Evolutionary conservation across 2,888 invertebrate genomes (phyloP), one percentile per base, ranked within the genome.

Genomic region (Macrosoma leucophasiata): DNA sequence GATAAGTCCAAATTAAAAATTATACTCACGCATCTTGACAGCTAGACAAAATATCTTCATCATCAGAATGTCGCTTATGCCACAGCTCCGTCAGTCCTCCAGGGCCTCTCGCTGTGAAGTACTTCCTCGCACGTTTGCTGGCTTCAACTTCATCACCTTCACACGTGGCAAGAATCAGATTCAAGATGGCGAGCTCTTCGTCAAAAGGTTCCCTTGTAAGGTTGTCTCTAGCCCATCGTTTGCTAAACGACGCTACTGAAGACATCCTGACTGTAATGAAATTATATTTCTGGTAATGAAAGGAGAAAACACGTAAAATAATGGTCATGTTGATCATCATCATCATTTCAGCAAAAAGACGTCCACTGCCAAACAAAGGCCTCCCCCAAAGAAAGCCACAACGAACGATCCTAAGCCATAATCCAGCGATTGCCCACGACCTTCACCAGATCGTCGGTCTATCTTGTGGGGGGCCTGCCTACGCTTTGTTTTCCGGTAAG

Each of bases 151-250:
- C 76, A 20, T 77, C 69, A 8, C 77, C 77, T 7, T 65, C 60
- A 32, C 82, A 78, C 6, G 74, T 73, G 23, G 48, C 33, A 1
- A 61, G 63, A 50, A 82, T 71, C 14, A 84, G 56, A 27, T 71
- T 60, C 3, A 84, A 63, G 31, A 69, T 51, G 2, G 50, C 48
- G 15, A 77, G 52, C 46, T 84, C 82, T 1, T 77, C 73, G 0
- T 62, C 36, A 4, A 74, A 55, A 0, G 69, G 52, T 3, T 57
- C 56, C 11, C 75, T 62, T 33, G 65, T 62, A 39, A 84, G 72
- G 66, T 82, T 79, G 57, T 77, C 79, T 41, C 61, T 62, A 55
- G 81, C 82, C 82, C 82, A 84, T 81, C 82, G 82, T 63, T 75
- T 65, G 19, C 71, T 63, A 46, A 84, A 84, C 81, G 82, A 81